These are phyloP conservation scores for Fratercula arctica DNA, from an alignment of 2,797 vertebrate genomes.

Conservation along the genomic window DNA sequence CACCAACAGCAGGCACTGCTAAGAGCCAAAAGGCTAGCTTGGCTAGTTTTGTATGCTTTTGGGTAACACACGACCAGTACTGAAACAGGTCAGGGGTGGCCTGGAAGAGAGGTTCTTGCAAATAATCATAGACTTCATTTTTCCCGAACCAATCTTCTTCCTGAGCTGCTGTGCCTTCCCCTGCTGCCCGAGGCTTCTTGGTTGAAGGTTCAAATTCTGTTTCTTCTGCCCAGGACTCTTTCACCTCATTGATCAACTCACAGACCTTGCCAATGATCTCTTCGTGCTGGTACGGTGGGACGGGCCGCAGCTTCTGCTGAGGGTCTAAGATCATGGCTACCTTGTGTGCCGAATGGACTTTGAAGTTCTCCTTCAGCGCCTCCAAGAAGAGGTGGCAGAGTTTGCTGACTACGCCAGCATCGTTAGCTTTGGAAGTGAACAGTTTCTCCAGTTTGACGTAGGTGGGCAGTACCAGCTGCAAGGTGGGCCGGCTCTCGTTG, in stretches of 20 bases:
- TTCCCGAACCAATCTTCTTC: slow-evolving; percentile 87
- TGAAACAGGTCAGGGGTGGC: slow-evolving; percentile 94
- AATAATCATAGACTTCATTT: slow-evolving; percentile 94
- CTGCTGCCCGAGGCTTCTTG: slow-evolving; percentile 75
- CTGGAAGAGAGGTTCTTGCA: slow-evolving; percentile 95
- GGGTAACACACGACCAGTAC: slow-evolving; percentile 94
- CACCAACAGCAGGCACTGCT: slow-evolving; percentile 94
- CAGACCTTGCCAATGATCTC: slow-evolving; percentile 96
- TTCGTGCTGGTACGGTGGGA: slow-evolving; percentile 97
- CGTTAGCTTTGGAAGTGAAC: slow-evolving; percentile 96
- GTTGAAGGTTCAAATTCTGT: slow-evolving; percentile 74
- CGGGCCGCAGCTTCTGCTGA: slow-evolving; percentile 93
- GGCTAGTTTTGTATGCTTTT: slow-evolving; percentile 92
- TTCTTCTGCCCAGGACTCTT: slow-evolving; percentile 80
- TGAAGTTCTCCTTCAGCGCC: slow-evolving; percentile 98
- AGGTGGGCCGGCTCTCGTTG: slow-evolving; percentile 91
- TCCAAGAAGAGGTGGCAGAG: slow-evolving; percentile 98
- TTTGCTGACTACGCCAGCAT: slow-evolving; percentile 92
- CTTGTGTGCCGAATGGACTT: slow-evolving; percentile 95
- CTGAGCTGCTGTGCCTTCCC: slow-evolving; percentile 74
- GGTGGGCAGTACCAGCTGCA: slow-evolving; percentile 95
- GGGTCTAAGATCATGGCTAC: slow-evolving; percentile 98
- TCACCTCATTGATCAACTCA: slow-evolving; percentile 89
- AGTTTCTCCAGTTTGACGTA: slow-evolving; percentile 97
- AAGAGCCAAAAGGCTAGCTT: slow-evolving; percentile 97